These are phyloP conservation scores for Drosophila infuscata DNA, from an alignment of 2,888 invertebrate species.

Conservation along the genomic window DNA sequence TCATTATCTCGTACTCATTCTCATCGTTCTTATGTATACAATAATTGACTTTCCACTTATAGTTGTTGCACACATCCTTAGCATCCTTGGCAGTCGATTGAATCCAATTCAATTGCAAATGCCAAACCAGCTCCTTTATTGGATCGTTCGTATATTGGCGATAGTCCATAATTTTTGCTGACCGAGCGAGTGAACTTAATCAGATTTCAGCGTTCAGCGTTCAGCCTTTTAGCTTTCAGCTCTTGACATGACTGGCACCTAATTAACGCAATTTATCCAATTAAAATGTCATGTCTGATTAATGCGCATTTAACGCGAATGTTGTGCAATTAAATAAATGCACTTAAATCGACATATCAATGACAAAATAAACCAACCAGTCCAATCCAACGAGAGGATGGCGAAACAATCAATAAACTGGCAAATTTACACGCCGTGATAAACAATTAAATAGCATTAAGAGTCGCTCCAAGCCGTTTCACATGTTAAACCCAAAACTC, in stretches of 20 bases:
- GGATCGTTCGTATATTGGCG: conserved; percentile 21
- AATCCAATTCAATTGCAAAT: conserved; percentile 9
- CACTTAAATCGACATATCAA: conserved; percentile 67
- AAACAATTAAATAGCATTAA: conserved; percentile 69
- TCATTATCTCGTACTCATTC: neutral
- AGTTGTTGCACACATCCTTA: neutral
- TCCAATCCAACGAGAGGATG: conserved; percentile 2
- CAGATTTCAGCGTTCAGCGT: conserved; percentile 35
- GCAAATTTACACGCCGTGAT: conserved; percentile 56
- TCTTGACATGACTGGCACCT: conserved; percentile 53
- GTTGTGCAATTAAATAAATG: conserved; percentile 77
- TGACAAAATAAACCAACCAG: conserved; percentile 42
- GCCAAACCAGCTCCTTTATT: neutral
- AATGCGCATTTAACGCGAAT: conserved; percentile 73
- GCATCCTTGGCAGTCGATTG: conserved; percentile 8
- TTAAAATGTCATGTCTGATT: conserved; percentile 79
- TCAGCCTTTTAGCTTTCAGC: conserved; percentile 23
- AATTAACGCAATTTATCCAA: conserved; percentile 78
- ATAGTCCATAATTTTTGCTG: conserved; percentile 37
- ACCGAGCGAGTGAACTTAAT: conserved; percentile 46
- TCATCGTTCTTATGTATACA: neutral
- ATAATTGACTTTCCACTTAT: conserved; percentile 11
- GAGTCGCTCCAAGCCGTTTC: conserved; percentile 18
- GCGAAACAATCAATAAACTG: conserved; percentile 38
- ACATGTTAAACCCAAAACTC: conserved; percentile 4